Evolutionary conservation across 2,888 invertebrate genomes (phyloP), one percentile per base, ranked within the genome.

Genomic region (Spisula subtruncata): DNA sequence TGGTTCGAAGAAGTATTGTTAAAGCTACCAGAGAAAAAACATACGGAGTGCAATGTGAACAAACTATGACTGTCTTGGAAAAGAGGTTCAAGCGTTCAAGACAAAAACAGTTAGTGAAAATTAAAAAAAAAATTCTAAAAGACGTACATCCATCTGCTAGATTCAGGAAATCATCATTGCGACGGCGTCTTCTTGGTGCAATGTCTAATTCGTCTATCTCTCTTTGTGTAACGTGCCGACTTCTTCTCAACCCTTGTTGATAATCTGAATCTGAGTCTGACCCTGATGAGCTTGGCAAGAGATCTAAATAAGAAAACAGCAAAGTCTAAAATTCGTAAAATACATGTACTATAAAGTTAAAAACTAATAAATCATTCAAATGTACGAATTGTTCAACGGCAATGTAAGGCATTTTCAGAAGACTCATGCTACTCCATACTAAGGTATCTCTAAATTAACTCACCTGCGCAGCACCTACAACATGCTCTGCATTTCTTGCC

Each of bases 141-240:
- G 10, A 83, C 88, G 8, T 84, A 88, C 88, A 54, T 25, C 88
- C 88, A 48, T 88, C 88, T 18, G 46, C 60, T 14, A 88, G 48
- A 29, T 75, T 32, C 16, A 66, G 46, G 16, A 66, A 41, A 20
- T 66, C 41, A 16, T 32, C n/a, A n/a, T 41, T 41, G 41, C 66
- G 54, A 18, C 41, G 5, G 0, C 41, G 32, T 25, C 83, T 56
- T 48, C 81, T 46, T 20, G n/a, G 6, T 14, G 20, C 56, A 41
- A 8, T 41, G 2, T 8, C 41, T 5, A 41, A 41, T 41, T 5
- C 8, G 41, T 41, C 41, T 56, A 20, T 4, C 18, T 6, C 35
- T 20, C 32, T 20, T 35, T n/a, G n/a, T n/a, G 35, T 46, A 14
- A 41, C 83, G 18, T 18, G 29, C 25, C 71, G 46, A 46, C 83